Conservation (phyloP, 2,113 vertebrate genomes). For the Paralichthys olivaceus region DNA sequence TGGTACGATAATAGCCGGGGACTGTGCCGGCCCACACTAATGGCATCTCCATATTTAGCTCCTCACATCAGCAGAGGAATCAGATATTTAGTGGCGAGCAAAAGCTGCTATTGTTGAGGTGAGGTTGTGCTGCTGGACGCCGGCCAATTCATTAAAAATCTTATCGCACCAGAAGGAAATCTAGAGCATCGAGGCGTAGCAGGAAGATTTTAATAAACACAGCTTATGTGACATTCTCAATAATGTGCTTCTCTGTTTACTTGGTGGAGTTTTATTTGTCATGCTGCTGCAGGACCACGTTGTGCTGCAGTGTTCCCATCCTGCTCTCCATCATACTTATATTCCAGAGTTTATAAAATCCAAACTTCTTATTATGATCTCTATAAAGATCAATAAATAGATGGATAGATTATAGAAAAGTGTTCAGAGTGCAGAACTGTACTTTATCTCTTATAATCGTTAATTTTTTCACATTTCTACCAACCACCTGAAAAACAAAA, state of each 20-base stretch:
- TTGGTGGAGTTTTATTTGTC: not conserved
- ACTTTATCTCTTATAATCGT: too few relatives aligned
- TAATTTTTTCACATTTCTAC: too few relatives aligned
- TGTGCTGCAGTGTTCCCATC: not conserved
- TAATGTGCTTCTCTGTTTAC: not conserved
- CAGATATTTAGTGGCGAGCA: constrained; percentile 48
- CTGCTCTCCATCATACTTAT: too few relatives aligned
- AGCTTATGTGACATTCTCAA: constrained; percentile 54
- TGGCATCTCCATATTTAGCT: constrained; percentile 64
- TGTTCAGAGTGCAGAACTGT: too few relatives aligned
- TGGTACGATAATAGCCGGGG: constrained; percentile 62
- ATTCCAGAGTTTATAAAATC: too few relatives aligned
- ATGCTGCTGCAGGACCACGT: not conserved
- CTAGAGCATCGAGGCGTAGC: constrained; percentile 18
- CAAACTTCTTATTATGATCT: too few relatives aligned
- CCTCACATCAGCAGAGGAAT: constrained; percentile 52
- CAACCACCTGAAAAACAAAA: too few relatives aligned
- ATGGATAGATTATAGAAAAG: too few relatives aligned
- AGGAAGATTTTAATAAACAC: constrained; percentile 60
- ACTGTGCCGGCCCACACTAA: constrained; percentile 53
- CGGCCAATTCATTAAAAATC: constrained; percentile 71
- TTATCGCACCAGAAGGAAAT: constrained; percentile 58
- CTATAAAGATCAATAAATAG: too few relatives aligned
- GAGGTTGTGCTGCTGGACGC: constrained; percentile 58
- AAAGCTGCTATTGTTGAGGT: constrained; percentile 50